Evolutionary conservation across 2,888 invertebrate species (phyloP).

Genomic region (Pristionchus exspectatus): DNA sequence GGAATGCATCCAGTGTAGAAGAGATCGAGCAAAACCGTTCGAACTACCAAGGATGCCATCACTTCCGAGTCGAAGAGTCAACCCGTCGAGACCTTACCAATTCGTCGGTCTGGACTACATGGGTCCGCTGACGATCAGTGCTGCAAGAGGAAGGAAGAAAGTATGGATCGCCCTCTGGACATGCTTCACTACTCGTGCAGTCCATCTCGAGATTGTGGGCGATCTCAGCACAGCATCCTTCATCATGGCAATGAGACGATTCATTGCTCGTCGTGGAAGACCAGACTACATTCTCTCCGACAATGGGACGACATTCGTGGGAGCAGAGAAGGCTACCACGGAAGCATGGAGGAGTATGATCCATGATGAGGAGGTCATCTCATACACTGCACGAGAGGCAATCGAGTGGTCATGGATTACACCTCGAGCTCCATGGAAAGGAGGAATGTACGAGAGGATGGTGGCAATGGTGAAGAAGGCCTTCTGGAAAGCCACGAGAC

Average conservation of each 20-base stretch:
- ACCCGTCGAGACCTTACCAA: constrained; percentile 71
- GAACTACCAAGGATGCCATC: constrained; percentile 76
- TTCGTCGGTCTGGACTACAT: constrained; percentile 78
- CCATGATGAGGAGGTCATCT: neutral
- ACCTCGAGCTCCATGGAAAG: constrained; percentile 80
- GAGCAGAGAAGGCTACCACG: constrained; percentile 59
- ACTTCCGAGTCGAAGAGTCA: constrained; percentile 75
- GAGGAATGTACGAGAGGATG: constrained; percentile 80
- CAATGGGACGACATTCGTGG: constrained; percentile 79
- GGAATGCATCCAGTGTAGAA: constrained; percentile 75
- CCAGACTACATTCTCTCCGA: constrained; percentile 76
- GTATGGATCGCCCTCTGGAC: constrained; percentile 79
- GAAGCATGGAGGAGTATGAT: constrained; percentile 58
- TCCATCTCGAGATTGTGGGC: constrained; percentile 79
- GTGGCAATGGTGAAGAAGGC: constrained; percentile 68
- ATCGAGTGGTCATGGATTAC: constrained; percentile 79
- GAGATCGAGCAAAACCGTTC: constrained; percentile 61
- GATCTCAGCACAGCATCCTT: constrained; percentile 75
- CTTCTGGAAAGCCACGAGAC: neutral
- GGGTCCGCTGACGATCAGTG: constrained; percentile 77
- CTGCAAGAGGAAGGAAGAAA: constrained; percentile 67
- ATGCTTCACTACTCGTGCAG: constrained; percentile 79
- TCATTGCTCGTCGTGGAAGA: constrained; percentile 76
- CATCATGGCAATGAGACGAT: constrained; percentile 75
- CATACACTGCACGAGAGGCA: constrained; percentile 44